These are phyloP conservation scores for Pogonomyrmex californicus DNA, from an alignment of 1,140 invertebrate genomes.

Conservation along the genomic window DNA sequence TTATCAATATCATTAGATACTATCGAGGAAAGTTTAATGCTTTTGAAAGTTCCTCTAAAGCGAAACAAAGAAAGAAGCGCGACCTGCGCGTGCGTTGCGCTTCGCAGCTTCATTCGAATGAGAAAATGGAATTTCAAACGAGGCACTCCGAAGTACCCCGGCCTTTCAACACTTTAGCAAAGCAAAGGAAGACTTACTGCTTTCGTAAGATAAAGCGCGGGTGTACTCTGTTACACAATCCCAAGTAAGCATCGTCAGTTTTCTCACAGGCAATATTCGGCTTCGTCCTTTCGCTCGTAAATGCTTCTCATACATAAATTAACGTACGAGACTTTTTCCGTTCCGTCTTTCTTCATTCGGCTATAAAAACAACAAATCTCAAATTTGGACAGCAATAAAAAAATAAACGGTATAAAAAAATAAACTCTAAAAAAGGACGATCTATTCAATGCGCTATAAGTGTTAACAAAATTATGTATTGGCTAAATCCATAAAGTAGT, in stretches of 20 bases:
- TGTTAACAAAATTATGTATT: neutral
- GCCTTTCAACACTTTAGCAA: slow-evolving; percentile 18
- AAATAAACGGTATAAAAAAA: neutral
- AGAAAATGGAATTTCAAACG: slow-evolving; percentile 65
- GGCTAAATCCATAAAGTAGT: neutral
- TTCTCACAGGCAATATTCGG: neutral
- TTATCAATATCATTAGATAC: slow-evolving; percentile 49
- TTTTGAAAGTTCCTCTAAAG: slow-evolving; percentile 24
- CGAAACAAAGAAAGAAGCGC: slow-evolving; percentile 16
- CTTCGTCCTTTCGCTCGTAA: neutral
- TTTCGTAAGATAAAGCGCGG: slow-evolving; percentile 28
- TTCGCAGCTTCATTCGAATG: slow-evolving; percentile 51
- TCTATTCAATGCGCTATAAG: neutral
- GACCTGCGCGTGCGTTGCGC: slow-evolving; percentile 5
- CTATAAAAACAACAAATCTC: neutral
- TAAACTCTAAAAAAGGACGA: too few relatives aligned
- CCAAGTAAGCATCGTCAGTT: slow-evolving; percentile 1
- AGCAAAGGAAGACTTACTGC: slow-evolving; percentile 18
- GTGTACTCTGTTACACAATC: slow-evolving; percentile 17
- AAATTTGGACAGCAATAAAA: neutral
- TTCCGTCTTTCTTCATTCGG: neutral
- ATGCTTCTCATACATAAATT: neutral
- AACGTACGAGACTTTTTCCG: neutral
- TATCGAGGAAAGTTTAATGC: slow-evolving; percentile 44
- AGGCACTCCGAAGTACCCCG: slow-evolving; percentile 21